Percentiles rank a stretch among this genome's conserved stretches.
phyloP scores from a whole-genome alignment of 2,888 invertebrate species.

The Thereva nobilitata region DNA sequence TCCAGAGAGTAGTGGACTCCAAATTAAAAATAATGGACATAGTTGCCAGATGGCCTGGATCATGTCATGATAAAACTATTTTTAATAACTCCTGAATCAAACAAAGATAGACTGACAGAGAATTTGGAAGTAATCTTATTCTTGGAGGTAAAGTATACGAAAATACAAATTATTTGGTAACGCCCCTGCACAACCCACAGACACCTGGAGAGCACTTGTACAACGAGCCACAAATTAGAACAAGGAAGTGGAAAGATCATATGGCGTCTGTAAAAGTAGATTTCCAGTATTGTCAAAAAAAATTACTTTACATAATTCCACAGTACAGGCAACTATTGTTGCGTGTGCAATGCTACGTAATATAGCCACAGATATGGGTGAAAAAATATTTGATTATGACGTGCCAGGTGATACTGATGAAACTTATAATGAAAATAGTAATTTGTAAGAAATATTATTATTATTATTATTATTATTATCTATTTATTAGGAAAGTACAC shows the following conservation, averaged over 20 bases:
- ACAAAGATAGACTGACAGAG: background rate
- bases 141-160: constrained; percentile 7
- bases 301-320: too few relatives aligned
- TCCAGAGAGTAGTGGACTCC: constrained; percentile 21
- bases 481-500: too few relatives aligned
- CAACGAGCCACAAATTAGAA: background rate
- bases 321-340: too few relatives aligned
- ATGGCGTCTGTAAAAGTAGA: background rate
- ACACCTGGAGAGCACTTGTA: background rate
- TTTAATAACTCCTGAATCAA: constrained; percentile 11
- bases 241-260: background rate
- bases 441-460: too few relatives aligned
- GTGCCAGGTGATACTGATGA: too few relatives aligned
- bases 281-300: too few relatives aligned
- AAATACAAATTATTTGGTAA: background rate
- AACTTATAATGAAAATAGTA: too few relatives aligned
- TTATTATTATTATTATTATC: too few relatives aligned
- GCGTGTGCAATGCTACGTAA: too few relatives aligned
- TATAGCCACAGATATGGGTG: too few relatives aligned
- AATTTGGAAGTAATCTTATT: constrained; percentile 2
- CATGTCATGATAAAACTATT: constrained; percentile 3
- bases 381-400: too few relatives aligned
- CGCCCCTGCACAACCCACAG: background rate
- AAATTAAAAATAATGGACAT: constrained; percentile 27
- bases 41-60: constrained; percentile 35